These are phyloP conservation scores for Lynx canadensis DNA, from an alignment of 2,113 vertebrate species.

Conservation along the genomic window DNA sequence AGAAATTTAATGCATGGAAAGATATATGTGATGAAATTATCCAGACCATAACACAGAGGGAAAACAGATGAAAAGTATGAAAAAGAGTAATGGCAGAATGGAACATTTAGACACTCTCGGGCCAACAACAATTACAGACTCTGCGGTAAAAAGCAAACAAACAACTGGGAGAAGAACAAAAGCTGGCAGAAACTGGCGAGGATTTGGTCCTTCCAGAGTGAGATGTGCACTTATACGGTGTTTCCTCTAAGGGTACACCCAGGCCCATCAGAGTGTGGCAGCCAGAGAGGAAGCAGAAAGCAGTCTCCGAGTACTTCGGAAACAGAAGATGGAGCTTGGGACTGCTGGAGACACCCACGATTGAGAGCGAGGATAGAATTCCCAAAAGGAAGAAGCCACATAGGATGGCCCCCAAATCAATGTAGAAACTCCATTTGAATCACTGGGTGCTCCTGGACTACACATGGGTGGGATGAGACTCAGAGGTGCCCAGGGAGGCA, in stretches of 20 bases:
- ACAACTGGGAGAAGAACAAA: not conserved
- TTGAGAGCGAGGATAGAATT: not conserved
- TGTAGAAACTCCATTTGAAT: not conserved
- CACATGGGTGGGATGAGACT: not conserved
- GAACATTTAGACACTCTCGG: not conserved
- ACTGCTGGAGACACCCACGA: not conserved
- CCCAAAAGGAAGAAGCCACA: not conserved
- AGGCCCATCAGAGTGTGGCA: not conserved
- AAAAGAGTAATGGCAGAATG: not conserved
- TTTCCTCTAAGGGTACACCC: not conserved
- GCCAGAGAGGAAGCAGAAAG: not conserved
- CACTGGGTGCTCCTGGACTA: not conserved
- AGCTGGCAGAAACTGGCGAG: not conserved
- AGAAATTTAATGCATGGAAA: slow-evolving; percentile 21
- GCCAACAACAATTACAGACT: not conserved
- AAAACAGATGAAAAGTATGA: not conserved
- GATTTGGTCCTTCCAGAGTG: not conserved
- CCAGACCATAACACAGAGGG: not conserved
- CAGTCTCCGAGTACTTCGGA: not conserved
- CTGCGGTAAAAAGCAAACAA: not conserved
- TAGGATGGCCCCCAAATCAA: not conserved
- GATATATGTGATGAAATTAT: slow-evolving; percentile 24
- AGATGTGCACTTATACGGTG: not conserved
- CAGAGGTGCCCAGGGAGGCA: not conserved
- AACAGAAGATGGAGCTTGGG: not conserved